Evolutionary conservation across 2,888 invertebrate genomes (phyloP).

Genomic region (Melanotus villosus): DNA sequence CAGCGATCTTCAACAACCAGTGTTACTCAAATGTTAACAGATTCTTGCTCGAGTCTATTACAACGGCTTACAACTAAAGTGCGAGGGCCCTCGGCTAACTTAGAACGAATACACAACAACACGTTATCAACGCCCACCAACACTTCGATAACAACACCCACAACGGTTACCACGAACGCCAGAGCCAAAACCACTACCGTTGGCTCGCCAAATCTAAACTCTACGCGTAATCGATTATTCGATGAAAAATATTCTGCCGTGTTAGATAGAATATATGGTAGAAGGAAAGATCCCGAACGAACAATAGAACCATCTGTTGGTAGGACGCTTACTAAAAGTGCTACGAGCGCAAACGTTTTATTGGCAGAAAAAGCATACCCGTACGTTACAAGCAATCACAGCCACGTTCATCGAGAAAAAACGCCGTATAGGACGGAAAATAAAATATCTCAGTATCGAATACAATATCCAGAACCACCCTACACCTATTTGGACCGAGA

Average conservation of each 20-base stretch:
- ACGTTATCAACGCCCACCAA: conserved; percentile 22
- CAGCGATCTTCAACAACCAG: conserved; percentile 85
- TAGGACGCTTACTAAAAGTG: conserved; percentile 75
- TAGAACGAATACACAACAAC: conserved; percentile 33
- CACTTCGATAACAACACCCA: not conserved
- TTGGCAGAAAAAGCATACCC: conserved; percentile 80
- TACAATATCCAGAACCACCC: conserved; percentile 61
- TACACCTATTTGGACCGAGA: conserved; percentile 64
- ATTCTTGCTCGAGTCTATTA: conserved; percentile 89
- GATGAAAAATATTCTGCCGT: conserved; percentile 87
- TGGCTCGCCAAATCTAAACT: conserved; percentile 63
- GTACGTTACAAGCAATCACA: conserved; percentile 66
- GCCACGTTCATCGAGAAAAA: conserved; percentile 74
- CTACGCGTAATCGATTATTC: conserved; percentile 75
- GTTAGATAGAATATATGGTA: conserved; percentile 78
- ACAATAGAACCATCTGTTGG: conserved; percentile 76
- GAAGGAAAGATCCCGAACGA: conserved; percentile 76
- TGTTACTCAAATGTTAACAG: conserved; percentile 88
- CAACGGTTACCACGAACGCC: conserved; percentile 8
- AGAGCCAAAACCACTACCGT: conserved; percentile 38
- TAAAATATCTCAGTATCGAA: conserved; percentile 37
- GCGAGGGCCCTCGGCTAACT: conserved; percentile 79
- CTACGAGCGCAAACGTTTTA: conserved; percentile 77
- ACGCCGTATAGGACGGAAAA: conserved; percentile 71
- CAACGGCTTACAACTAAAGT: conserved; percentile 83